phyloP scores from a whole-genome alignment of 2,797 vertebrate genomes.

The Falco novaeseelandiae region DNA sequence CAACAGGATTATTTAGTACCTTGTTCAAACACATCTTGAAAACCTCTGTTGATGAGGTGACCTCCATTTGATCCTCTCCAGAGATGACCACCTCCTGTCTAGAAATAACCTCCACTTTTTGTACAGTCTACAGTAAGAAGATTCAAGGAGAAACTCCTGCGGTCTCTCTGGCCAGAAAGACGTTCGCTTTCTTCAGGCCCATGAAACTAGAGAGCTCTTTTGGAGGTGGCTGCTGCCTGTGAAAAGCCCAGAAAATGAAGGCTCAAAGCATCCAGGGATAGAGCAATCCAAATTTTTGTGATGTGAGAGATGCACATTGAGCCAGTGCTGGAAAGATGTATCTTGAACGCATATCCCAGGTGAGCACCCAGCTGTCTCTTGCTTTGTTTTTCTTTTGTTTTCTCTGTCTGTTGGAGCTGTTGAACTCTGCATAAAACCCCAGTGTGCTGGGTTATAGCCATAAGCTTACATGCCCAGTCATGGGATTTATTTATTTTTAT shows the following conservation, averaged over 20 bases:
- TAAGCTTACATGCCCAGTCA: neutral
- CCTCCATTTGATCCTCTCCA: neutral
- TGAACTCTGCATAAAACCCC: neutral
- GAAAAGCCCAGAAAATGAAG: neutral
- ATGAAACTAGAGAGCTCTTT: neutral
- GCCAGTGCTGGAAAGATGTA: neutral
- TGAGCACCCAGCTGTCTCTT: neutral
- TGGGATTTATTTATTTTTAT: neutral
- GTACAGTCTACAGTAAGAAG: neutral
- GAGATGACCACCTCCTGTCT: neutral
- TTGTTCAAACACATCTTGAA: neutral
- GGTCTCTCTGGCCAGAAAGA: neutral
- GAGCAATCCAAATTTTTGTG: neutral
- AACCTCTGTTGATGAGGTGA: neutral
- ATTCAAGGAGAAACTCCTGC: neutral
- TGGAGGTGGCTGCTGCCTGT: accelerated
- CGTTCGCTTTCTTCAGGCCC: neutral
- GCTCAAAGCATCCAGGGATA: neutral
- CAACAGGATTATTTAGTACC: neutral
- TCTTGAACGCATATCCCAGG: neutral
- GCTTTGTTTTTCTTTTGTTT: neutral
- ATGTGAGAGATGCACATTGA: neutral
- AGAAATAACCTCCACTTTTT: neutral
- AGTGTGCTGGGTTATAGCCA: neutral
- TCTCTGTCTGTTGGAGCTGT: neutral